Base-by-base conservation (phyloP, 2,888 invertebrate species). In the Callosobruchus maculatus region DNA sequence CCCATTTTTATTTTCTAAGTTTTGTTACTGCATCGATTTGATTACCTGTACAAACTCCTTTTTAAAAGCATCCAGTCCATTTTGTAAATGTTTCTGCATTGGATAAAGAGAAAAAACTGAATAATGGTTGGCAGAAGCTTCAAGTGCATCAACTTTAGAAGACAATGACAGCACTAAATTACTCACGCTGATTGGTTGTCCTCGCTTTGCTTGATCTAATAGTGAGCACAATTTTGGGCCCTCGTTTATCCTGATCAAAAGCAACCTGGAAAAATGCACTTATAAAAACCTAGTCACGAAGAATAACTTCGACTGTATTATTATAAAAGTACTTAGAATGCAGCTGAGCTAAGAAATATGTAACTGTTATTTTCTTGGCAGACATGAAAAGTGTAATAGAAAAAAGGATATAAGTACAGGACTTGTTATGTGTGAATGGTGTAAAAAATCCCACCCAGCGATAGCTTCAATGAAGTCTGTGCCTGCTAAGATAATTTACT, bases 91-190 rank as follows among this genome's bases (percentile, higher is more conserved):
- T 71, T 83, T 83, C 77, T 89, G 88, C 80, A 90, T 90, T 0
- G 93, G 91, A 78, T 90, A 90, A 81, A 88, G 89, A 0, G 92
- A 91, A 78, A 93, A 91, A 77, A 87, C 85, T 0, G 91, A 89
- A 72, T 89, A 89, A 78, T 93, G 93, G 1, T 91, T 91, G 0
- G 90, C 92, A 74, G 91, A 87, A 71, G 90, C 91, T 31, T 90
- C 88, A 0, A 89, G 90, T 81, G 93, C 89, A 78, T 85, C 88
- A 77, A 86, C 88, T 73, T 88, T 87, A 1, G 88, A 83, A 82
- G 77, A 91, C 1, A 13, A 21, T 86, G 87, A 90, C 90, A 83
- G 92, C 89, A 80, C 73, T 73, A 94, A 88, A 89, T 94, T 94
- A 20, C 88, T 88, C 80, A 91, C 90, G 0, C 89, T 88, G 0